A percentile compares a stretch with the other conserved stretches of the same genome.
phyloP scores from a whole-genome alignment of 2,888 invertebrate species.

The Rosalia funebris region DNA sequence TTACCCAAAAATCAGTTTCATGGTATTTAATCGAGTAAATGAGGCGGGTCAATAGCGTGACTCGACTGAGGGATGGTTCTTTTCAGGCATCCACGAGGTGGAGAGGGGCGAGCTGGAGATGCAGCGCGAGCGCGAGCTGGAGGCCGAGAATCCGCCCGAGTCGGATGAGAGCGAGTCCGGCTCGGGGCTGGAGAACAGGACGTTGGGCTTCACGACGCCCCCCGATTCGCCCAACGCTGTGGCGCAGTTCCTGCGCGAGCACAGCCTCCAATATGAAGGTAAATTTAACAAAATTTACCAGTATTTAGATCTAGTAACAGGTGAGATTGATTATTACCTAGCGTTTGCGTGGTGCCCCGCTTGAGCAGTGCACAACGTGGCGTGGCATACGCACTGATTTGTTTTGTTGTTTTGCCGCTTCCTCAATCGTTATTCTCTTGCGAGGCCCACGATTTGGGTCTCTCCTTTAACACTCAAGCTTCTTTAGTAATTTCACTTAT shows the following conservation, averaged over 20 bases:
- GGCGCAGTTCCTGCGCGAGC: constrained; percentile 75
- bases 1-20: not conserved
- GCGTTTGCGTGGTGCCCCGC: constrained; percentile 15
- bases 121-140: constrained; percentile 69
- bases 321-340: constrained; percentile 38
- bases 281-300: constrained; percentile 54
- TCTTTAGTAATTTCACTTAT: no score
- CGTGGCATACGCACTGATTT: no score
- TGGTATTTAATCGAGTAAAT: no score
- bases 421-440: no score
- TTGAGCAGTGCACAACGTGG: constrained; percentile 22
- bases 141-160: constrained; percentile 69
- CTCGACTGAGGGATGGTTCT: not conserved
- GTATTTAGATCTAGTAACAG: constrained; percentile 50
- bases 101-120: constrained; percentile 84
- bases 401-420: constrained; percentile 14
- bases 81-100: constrained; percentile 84
- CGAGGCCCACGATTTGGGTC: no score
- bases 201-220: constrained; percentile 82
- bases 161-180: constrained; percentile 76
- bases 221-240: constrained; percentile 91
- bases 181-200: constrained; percentile 67
- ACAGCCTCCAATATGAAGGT: constrained; percentile 77
- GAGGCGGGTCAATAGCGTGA: no score
- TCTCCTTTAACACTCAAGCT: no score